These are phyloP conservation scores for Saturnia pavonia DNA, from an alignment of 2,888 invertebrate genomes.

Conservation along the genomic window DNA sequence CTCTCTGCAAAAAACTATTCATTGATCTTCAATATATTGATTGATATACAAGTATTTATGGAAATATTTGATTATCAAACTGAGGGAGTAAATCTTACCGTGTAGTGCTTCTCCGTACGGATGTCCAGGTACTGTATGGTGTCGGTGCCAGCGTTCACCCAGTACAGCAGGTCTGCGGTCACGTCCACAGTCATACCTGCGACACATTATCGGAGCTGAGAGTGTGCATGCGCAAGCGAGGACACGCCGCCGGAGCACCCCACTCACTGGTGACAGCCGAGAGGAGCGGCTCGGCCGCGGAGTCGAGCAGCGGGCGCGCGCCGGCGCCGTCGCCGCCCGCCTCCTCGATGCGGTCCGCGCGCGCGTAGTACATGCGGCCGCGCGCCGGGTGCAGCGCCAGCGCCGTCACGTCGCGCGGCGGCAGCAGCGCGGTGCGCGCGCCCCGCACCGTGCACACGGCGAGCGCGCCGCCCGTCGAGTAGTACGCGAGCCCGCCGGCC, in stretches of 20 bases:
- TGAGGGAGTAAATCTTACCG: conserved; percentile 43
- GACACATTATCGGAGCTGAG: conserved; percentile 5
- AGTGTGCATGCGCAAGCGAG: too few species aligned
- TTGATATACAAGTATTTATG: too few species aligned
- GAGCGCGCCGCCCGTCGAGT: conserved; percentile 84
- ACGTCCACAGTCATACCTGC: conserved; percentile 84
- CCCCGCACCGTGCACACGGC: conserved; percentile 87
- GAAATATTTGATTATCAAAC: too few species aligned
- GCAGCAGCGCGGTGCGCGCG: conserved; percentile 80
- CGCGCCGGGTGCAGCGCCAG: conserved; percentile 85
- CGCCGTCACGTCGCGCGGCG: conserved; percentile 81
- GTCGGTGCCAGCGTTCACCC: conserved; percentile 71
- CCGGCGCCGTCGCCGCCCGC: conserved; percentile 86
- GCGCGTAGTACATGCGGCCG: conserved; percentile 77
- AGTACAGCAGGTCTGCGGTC: conserved; percentile 85
- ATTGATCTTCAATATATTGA: too few species aligned
- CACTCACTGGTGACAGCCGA: conserved; percentile 55
- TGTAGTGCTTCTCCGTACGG: conserved; percentile 49
- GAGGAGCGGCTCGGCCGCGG: conserved; percentile 46
- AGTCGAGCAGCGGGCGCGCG: conserved; percentile 53
- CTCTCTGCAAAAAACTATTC: too few species aligned
- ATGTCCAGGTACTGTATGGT: conserved; percentile 84
- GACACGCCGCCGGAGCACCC: not conserved
- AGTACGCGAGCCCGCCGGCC: conserved; percentile 89
- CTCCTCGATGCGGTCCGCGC: conserved; percentile 79